Conservation (phyloP, 2,113 vertebrate genomes). For the Periophthalmus modestus region DNA sequence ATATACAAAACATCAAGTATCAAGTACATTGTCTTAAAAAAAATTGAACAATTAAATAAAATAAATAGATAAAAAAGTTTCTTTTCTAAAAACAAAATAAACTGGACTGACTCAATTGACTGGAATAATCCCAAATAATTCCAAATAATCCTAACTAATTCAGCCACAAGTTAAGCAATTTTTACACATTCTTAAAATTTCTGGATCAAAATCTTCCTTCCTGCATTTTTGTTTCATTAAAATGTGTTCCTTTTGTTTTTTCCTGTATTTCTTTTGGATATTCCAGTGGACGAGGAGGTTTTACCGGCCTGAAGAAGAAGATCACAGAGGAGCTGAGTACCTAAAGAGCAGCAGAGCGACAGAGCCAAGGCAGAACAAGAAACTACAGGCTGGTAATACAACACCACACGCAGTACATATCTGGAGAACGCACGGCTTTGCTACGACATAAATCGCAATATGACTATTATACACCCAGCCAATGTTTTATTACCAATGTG, state of each 20-base stretch:
- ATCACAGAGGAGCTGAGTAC: slow-evolving; percentile 75
- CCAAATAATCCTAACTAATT: no score
- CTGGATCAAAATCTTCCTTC: neutral
- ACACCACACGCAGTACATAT: neutral
- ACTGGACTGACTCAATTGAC: no score
- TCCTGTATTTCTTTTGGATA: neutral
- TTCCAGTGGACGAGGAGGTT: slow-evolving; percentile 72
- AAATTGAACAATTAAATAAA: no score
- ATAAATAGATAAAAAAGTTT: no score
- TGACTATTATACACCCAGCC: neutral
- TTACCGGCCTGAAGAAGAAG: slow-evolving; percentile 74
- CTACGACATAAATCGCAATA: no score
- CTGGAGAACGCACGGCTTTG: neutral
- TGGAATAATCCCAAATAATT: no score
- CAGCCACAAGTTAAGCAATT: no score
- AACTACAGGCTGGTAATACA: slow-evolving; percentile 73
- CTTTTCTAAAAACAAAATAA: no score
- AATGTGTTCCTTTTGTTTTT: neutral
- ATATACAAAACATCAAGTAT: no score
- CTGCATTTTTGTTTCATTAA: neutral
- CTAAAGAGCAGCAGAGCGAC: slow-evolving; percentile 67
- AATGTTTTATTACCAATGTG: neutral
- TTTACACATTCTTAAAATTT: neutral
- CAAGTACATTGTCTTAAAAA: no score
- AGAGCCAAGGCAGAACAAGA: slow-evolving; percentile 67